phyloP scores from a whole-genome alignment of 2,797 vertebrate species.

The Rachycentron canadum region DNA sequence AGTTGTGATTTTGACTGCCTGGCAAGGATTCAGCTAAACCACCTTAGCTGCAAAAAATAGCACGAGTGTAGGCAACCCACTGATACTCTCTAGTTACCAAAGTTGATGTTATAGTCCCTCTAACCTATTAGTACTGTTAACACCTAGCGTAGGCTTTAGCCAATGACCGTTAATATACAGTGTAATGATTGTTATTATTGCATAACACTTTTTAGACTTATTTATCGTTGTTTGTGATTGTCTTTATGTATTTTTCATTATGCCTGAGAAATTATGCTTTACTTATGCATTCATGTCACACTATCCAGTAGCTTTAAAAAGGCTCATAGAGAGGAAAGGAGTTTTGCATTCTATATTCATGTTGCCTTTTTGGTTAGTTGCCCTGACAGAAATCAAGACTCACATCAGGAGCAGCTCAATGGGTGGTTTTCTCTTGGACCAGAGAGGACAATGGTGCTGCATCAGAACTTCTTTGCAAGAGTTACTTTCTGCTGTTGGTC shows the following conservation, averaged over 20 bases:
- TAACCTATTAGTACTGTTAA: conserved; percentile 73
- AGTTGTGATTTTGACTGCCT: conserved; percentile 40
- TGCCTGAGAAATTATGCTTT: conserved; percentile 68
- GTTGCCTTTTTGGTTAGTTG: conserved; percentile 72
- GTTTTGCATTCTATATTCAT: conserved; percentile 79
- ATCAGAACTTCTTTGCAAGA: neutral
- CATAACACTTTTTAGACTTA: conserved; percentile 73
- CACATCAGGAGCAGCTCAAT: neutral
- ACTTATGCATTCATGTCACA: conserved; percentile 50
- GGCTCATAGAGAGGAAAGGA: conserved; percentile 48
- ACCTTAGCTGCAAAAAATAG: conserved; percentile 24
- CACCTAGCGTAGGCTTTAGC: conserved; percentile 78
- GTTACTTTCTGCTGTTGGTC: conserved; percentile 8
- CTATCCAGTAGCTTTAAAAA: conserved; percentile 78
- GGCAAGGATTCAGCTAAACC: conserved; percentile 29
- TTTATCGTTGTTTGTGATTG: conserved; percentile 77
- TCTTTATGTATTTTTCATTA: conserved; percentile 50
- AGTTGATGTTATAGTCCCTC: conserved; percentile 69
- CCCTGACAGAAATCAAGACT: conserved; percentile 59
- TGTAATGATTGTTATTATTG: conserved; percentile 64
- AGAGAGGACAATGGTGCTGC: no score
- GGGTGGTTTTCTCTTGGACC: no score
- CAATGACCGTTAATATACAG: conserved; percentile 62
- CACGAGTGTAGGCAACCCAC: conserved; percentile 41
- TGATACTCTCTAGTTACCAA: conserved; percentile 81